These are phyloP conservation scores for Drosophila paramelanica DNA, from an alignment of 2,888 invertebrate species.

Conservation along the genomic window DNA sequence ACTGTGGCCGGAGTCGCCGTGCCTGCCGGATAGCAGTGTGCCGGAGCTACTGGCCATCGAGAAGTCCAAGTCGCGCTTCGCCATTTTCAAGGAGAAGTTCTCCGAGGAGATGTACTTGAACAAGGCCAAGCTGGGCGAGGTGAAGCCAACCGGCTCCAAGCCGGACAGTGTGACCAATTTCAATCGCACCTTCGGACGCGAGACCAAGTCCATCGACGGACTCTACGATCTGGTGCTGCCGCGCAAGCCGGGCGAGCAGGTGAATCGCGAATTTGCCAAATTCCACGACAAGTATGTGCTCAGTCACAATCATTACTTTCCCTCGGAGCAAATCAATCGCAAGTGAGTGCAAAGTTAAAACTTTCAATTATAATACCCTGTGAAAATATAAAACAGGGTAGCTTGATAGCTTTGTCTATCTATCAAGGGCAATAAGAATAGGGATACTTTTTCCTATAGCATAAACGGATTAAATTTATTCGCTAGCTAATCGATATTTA, in stretches of 20 bases:
- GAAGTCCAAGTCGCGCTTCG: slow-evolving; percentile 78
- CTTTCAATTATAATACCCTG: no score
- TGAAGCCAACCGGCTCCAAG: slow-evolving; percentile 64
- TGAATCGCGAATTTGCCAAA: slow-evolving; percentile 64
- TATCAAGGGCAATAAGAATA: no score
- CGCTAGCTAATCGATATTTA: no score
- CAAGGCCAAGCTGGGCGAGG: slow-evolving; percentile 68
- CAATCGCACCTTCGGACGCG: slow-evolving; percentile 71
- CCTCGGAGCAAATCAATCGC: slow-evolving; percentile 75
- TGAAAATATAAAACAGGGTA: no score
- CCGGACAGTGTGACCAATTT: slow-evolving; percentile 75
- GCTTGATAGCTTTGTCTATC: no score
- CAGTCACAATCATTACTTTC: slow-evolving; percentile 82
- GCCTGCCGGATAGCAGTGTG: slow-evolving; percentile 54
- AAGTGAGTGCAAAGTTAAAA: slow-evolving; percentile 45
- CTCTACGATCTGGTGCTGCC: slow-evolving; percentile 65
- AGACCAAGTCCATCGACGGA: slow-evolving; percentile 16
- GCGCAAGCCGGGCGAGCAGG: slow-evolving; percentile 60
- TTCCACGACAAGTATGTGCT: slow-evolving; percentile 79
- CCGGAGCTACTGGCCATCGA: slow-evolving; percentile 72
- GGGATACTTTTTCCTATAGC: no score
- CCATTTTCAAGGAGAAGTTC: slow-evolving; percentile 79
- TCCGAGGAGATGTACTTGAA: slow-evolving; percentile 80
- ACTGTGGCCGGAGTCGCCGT: slow-evolving; percentile 16
- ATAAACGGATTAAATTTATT: no score